These are phyloP conservation scores for Emydura subglobosa DNA, from an alignment of 2,113 vertebrate genomes.

Conservation along the genomic window DNA sequence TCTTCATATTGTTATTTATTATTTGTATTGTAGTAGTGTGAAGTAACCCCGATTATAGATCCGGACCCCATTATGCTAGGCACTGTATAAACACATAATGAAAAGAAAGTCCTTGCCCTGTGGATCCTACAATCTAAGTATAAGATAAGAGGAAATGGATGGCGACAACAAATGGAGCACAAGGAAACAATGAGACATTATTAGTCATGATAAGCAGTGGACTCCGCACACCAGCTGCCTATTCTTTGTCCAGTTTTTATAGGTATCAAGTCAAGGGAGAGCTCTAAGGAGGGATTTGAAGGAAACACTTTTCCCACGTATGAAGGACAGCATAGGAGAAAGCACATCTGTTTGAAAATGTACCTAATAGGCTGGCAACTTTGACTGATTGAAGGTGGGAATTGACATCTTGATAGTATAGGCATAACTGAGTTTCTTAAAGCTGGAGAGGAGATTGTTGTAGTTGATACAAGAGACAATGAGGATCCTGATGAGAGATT, in stretches of 20 bases:
- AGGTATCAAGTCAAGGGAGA: not conserved
- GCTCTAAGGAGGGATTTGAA: not conserved
- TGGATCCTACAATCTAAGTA: not conserved
- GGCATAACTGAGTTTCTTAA: not conserved
- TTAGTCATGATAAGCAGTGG: not conserved
- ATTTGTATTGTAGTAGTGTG: not conserved
- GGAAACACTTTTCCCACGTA: not conserved
- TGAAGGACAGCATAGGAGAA: not conserved
- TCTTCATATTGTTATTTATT: not conserved
- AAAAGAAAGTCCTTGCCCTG: not conserved
- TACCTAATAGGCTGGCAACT: not conserved
- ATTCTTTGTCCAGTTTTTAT: fast-evolving
- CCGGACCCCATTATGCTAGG: not conserved
- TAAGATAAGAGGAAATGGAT: not conserved
- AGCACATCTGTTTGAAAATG: not conserved
- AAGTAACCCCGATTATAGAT: not conserved
- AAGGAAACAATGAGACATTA: not conserved
- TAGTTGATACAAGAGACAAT: not conserved
- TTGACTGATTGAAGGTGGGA: not conserved
- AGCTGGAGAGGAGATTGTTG: not conserved
- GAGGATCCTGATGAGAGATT: not conserved
- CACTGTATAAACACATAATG: not conserved
- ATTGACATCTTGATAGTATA: not conserved
- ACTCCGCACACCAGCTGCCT: not conserved
- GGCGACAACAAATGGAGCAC: not conserved